Evolutionary conservation across 2,797 vertebrate species (phyloP).

Genomic region (Phrynocephalus forsythii): DNA sequence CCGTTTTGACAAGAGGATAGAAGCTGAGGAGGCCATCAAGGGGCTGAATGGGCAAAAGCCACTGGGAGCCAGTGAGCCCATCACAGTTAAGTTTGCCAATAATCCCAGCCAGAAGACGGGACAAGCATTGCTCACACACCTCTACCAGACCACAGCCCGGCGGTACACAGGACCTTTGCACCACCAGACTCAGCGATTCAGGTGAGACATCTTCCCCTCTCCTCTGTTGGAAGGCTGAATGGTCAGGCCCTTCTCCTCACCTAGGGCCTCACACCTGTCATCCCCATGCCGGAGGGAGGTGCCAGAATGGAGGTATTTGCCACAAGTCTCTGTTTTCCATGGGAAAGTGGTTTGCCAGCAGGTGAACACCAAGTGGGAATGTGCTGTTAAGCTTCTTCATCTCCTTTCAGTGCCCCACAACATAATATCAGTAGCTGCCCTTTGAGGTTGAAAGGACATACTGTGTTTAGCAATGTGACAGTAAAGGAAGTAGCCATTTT

Average conservation of each 20-base stretch:
- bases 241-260: not conserved
- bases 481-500: too few species aligned
- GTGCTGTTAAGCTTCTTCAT: not conserved
- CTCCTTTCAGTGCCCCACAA: not conserved
- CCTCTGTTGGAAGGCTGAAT: not conserved
- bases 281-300: not conserved
- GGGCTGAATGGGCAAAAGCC: conserved; percentile 96
- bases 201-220: conserved; percentile 76
- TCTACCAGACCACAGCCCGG: conserved; percentile 93
- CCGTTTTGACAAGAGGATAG: conserved; percentile 96
- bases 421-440: not conserved
- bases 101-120: conserved; percentile 97
- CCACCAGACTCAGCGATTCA: conserved; percentile 95
- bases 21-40: conserved; percentile 96
- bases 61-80: conserved; percentile 90
- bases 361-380: not conserved
- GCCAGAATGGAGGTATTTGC: not conserved
- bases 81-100: conserved; percentile 98
- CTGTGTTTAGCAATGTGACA: too few species aligned
- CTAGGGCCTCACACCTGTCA: not conserved
- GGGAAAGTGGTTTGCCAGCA: not conserved
- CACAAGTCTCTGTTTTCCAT: not conserved
- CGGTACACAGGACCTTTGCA: conserved; percentile 93
- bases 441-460: not conserved
- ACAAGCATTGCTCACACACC: conserved; percentile 93